phyloP scores from a whole-genome alignment of 2,888 invertebrate species.

The Sisyra terminalis region DNA sequence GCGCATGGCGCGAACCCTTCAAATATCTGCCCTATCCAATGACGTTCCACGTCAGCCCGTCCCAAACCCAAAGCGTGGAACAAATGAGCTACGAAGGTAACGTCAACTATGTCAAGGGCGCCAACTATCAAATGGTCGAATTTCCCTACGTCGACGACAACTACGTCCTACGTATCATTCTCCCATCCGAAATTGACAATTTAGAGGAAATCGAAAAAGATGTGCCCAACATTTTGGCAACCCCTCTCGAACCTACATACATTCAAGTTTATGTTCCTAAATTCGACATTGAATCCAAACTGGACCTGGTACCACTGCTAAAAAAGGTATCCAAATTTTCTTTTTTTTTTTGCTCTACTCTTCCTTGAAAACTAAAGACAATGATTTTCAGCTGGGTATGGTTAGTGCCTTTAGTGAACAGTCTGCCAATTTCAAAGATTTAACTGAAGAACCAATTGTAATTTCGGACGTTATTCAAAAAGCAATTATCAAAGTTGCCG shows the following conservation, averaged over 20 bases:
- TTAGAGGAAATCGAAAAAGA: conserved; percentile 42
- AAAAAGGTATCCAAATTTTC: conserved; percentile 34
- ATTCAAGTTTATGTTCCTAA: conserved; percentile 58
- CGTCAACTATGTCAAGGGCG: conserved; percentile 31
- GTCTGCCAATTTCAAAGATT: conserved; percentile 18
- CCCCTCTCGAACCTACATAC: conserved; percentile 30
- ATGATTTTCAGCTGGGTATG: conserved; percentile 10
- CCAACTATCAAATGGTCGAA: conserved; percentile 43
- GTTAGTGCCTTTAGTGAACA: conserved; percentile 5
- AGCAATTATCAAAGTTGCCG: conserved; percentile 23
- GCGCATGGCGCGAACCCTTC: conserved; percentile 4
- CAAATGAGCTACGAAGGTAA: conserved; percentile 50
- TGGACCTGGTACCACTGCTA: conserved; percentile 44
- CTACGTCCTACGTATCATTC: conserved; percentile 55
- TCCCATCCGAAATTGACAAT: conserved; percentile 53
- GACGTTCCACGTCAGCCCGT: conserved; percentile 39
- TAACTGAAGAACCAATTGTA: conserved; percentile 12
- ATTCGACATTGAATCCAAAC: conserved; percentile 61
- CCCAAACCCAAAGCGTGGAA: conserved; percentile 40
- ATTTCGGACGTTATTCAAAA: conserved; percentile 20
- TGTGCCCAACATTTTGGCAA: conserved; percentile 33
- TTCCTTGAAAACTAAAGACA: no score
- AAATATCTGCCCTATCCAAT: not conserved
- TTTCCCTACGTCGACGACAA: conserved; percentile 52
- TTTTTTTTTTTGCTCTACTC: no score